These are phyloP conservation scores for Mycetomoellerius zeteki DNA, from an alignment of 1,140 invertebrate species.

Conservation along the genomic window DNA sequence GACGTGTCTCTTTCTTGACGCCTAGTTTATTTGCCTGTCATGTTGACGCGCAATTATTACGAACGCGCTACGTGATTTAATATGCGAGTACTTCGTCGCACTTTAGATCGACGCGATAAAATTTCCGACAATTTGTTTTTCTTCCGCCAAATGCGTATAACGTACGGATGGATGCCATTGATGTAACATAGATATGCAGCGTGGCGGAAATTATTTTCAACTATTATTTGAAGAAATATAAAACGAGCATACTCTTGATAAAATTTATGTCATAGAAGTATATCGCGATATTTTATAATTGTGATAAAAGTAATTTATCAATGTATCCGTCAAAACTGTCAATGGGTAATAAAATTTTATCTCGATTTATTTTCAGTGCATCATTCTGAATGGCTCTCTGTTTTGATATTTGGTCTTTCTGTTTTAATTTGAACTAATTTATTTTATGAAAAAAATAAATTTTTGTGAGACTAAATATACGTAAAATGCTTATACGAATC, in stretches of 20 bases:
- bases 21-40: slow-evolving; percentile 38
- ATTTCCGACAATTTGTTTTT: slow-evolving; percentile 58
- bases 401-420: not conserved
- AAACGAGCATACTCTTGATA: slow-evolving; percentile 14
- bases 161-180: slow-evolving; percentile 15
- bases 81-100: slow-evolving; percentile 5
- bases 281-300: slow-evolving; percentile 28
- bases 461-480: too few relatives aligned
- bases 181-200: not conserved
- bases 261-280: not conserved
- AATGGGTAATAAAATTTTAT: slow-evolving; percentile 15
- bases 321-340: not conserved
- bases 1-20: not conserved
- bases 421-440: slow-evolving; percentile 5
- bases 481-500: too few relatives aligned
- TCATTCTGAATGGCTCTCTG: not conserved
- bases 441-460: not conserved
- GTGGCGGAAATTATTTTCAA: slow-evolving; percentile 49
- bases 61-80: slow-evolving; percentile 32
- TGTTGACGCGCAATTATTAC: slow-evolving; percentile 46
- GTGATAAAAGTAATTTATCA: slow-evolving; percentile 4
- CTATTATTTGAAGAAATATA: not conserved
- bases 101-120: slow-evolving; percentile 48
- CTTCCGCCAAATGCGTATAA: slow-evolving; percentile 9
- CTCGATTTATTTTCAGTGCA: not conserved